These are phyloP conservation scores for Dioctria rufipes DNA, from an alignment of 2,888 invertebrate species.

Conservation along the genomic window DNA sequence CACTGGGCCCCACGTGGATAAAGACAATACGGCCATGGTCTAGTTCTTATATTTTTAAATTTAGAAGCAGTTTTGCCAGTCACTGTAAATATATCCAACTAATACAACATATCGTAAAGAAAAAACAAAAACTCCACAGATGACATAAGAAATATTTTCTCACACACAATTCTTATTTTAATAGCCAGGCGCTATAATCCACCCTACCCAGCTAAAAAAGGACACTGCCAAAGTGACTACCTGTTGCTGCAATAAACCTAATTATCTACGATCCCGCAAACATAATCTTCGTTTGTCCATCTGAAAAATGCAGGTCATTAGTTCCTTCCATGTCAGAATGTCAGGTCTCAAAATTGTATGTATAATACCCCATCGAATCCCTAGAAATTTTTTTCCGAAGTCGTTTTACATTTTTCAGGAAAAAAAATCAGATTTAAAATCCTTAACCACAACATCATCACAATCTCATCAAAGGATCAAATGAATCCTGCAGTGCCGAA, in stretches of 20 bases:
- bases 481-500: slow-evolving; percentile 45
- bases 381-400: slow-evolving; percentile 12
- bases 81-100: too few species aligned
- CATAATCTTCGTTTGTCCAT: slow-evolving; percentile 34
- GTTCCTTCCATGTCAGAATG: not conserved
- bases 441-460: slow-evolving; percentile 47
- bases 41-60: too few species aligned
- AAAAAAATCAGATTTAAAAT: not conserved
- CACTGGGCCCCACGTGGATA: too few species aligned
- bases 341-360: too few species aligned
- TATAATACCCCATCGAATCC: not conserved
- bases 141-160: slow-evolving; percentile 18
- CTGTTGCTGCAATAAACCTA: slow-evolving; percentile 37
- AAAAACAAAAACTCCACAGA: not conserved
- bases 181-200: slow-evolving; percentile 46
- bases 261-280: slow-evolving; percentile 37
- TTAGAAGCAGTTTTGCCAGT: too few species aligned
- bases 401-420: slow-evolving; percentile 21
- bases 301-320: slow-evolving; percentile 45
- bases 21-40: too few species aligned
- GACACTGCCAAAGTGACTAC: slow-evolving; percentile 9
- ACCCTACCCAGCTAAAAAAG: not conserved
- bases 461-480: slow-evolving; percentile 41
- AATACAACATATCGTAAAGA: too few species aligned
- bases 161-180: not conserved